Evolutionary conservation across 2,113 vertebrate species (phyloP).

Genomic region (Melanerpes formicivorus): DNA sequence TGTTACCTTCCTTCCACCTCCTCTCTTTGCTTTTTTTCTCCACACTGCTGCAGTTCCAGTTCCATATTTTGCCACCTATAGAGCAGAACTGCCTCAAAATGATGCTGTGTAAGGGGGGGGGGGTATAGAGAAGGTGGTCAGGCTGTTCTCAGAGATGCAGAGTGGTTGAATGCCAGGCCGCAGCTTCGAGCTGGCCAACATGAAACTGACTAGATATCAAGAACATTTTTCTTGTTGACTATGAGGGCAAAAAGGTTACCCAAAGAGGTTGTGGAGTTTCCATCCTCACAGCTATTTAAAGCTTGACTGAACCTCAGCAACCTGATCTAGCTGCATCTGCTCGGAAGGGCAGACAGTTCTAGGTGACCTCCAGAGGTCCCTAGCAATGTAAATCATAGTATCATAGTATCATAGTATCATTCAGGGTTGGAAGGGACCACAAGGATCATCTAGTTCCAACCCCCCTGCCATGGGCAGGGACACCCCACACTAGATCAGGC

Average conservation of each 20-base stretch:
- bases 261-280: not conserved
- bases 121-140: not conserved
- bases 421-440: too few relatives aligned
- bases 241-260: not conserved
- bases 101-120: not conserved
- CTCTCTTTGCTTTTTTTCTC: not conserved
- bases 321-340: not conserved
- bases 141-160: not conserved
- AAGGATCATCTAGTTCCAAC: too few relatives aligned
- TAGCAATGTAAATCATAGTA: not conserved
- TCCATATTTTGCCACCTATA: not conserved
- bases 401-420: too few relatives aligned
- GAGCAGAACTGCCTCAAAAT: not conserved
- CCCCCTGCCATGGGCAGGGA: too few relatives aligned
- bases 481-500: too few relatives aligned
- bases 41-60: not conserved
- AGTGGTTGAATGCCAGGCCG: not conserved
- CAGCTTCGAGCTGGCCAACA: not conserved
- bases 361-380: not conserved
- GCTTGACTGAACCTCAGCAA: not conserved
- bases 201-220: not conserved
- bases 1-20: not conserved
- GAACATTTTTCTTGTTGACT: not conserved
- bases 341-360: not conserved
- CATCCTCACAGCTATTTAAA: not conserved